phyloP scores from a whole-genome alignment of 2,797 vertebrate genomes.

The Paratrypauchen microcephalus region DNA sequence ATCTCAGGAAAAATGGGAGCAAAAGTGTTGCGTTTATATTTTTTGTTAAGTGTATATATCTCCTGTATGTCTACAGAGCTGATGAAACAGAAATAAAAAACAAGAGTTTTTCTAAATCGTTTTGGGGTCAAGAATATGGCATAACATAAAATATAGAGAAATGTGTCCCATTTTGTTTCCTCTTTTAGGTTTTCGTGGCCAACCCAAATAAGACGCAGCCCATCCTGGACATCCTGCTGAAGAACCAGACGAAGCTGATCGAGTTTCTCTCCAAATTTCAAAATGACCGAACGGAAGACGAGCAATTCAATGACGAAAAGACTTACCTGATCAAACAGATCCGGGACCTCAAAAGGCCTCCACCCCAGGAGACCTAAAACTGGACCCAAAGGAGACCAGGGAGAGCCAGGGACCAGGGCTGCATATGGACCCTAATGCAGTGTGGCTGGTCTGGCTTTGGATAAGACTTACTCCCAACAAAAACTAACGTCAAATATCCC shows the following conservation, averaged over 20 bases:
- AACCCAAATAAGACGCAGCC: slow-evolving; percentile 97
- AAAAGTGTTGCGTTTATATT: too few relatives aligned
- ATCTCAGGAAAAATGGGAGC: too few relatives aligned
- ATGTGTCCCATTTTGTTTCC: background rate
- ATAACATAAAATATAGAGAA: background rate
- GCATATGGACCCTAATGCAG: slow-evolving; percentile 82
- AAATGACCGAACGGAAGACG: slow-evolving; percentile 95
- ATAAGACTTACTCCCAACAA: slow-evolving; percentile 51
- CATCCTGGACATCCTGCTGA: slow-evolving; percentile 96
- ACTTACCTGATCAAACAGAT: slow-evolving; percentile 99
- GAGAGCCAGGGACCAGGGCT: slow-evolving; percentile 60
- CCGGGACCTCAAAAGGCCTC: slow-evolving; percentile 96
- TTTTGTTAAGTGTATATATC: too few relatives aligned
- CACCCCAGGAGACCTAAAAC: slow-evolving; percentile 88
- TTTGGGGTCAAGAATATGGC: too few relatives aligned
- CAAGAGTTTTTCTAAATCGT: too few relatives aligned
- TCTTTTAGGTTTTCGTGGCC: slow-evolving; percentile 92
- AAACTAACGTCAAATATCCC: slow-evolving; percentile 71
- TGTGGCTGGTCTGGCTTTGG: slow-evolving; percentile 82
- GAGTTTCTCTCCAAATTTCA: slow-evolving; percentile 99
- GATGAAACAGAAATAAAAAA: too few relatives aligned
- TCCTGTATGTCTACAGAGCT: too few relatives aligned
- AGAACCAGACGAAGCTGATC: slow-evolving; percentile 96
- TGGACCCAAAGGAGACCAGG: slow-evolving; percentile 11
- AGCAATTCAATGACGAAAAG: slow-evolving; percentile 98